Base-by-base conservation (phyloP, 2,888 invertebrate genomes). In the Pteria penguin region DNA sequence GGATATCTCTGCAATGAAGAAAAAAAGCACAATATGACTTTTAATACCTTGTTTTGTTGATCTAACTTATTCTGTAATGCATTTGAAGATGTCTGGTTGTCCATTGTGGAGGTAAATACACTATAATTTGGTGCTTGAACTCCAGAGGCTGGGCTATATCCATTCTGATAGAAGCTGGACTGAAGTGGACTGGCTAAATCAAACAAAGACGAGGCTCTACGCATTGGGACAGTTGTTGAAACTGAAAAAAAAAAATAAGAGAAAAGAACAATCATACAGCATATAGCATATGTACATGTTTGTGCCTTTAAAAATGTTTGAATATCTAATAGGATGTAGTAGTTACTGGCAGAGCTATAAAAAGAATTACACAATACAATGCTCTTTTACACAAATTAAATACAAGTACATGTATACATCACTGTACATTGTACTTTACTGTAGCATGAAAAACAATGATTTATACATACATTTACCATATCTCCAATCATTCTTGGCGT, bases 21-120 rank as follows among this genome's bases (percentile, higher is more conserved):
- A n/a, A n/a, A n/a, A n/a, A n/a, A n/a, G n/a, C n/a, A n/a, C n/a
- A n/a, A n/a, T n/a, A n/a, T n/a, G n/a, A n/a, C n/a, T n/a, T 24
- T 22, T 24, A 29, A 26, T 32, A 76, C 76, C 72, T 66, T 76
- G 57, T 76, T 76, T 67, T 76, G 76, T 33, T 76, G 72, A 14
- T 76, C 76, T 29, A 76, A 36, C 55, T 72, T 76, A 8, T 76
- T 69, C 27, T 72, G 72, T 4, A 76, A 32, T 26, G 67, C 62
- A 11, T 54, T 45, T 58, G 66, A 45, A 26, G 36, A 22, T 2
- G 72, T 32, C 24, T 27, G 24, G 27, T 26, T 32, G n/a, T 8
- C 31, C 63, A 63, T 11, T 22, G 18, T 32, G n/a, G 18, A 27
- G 31, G 14, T 33, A 57, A 8, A 24, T 57, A 22, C 22, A 57